Conservation (phyloP, 2,888 invertebrate genomes). For the Meteorus colon region DNA sequence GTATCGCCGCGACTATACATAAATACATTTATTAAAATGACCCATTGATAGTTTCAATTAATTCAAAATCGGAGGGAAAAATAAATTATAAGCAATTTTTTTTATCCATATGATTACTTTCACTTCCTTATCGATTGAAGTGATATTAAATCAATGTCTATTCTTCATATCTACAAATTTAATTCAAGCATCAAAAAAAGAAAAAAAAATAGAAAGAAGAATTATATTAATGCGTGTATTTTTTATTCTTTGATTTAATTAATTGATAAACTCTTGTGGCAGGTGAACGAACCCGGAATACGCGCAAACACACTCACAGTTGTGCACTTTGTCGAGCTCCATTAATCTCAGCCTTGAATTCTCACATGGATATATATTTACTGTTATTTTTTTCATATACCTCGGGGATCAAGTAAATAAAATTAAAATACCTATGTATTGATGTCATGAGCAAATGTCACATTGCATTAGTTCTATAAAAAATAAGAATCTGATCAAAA, state of each 20-base stretch:
- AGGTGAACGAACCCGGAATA: conserved; percentile 41
- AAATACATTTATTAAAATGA: conserved; percentile 22
- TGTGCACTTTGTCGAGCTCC: conserved; percentile 40
- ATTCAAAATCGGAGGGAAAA: conserved; percentile 35
- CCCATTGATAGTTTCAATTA: neutral
- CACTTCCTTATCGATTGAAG: neutral
- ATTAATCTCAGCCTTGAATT: conserved; percentile 53
- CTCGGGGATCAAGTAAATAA: conserved; percentile 15
- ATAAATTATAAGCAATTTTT: conserved; percentile 18
- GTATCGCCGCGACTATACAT: neutral
- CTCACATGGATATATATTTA: conserved; percentile 35
- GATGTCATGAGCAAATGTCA: conserved; percentile 23
- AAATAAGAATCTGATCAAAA: neutral
- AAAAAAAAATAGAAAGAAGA: neutral
- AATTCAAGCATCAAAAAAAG: neutral
- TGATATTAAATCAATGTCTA: neutral
- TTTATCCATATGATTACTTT: neutral
- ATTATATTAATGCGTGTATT: neutral
- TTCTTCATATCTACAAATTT: neutral
- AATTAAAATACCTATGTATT: conserved; percentile 12
- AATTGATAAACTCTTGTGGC: conserved; percentile 7
- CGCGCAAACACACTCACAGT: neutral
- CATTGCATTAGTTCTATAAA: neutral
- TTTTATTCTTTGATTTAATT: conserved; percentile 1
- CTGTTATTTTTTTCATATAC: conserved; percentile 21